Evolutionary conservation across 2,888 invertebrate genomes (phyloP), one percentile per base, ranked within the genome.

Genomic region (Sipha maydis): DNA sequence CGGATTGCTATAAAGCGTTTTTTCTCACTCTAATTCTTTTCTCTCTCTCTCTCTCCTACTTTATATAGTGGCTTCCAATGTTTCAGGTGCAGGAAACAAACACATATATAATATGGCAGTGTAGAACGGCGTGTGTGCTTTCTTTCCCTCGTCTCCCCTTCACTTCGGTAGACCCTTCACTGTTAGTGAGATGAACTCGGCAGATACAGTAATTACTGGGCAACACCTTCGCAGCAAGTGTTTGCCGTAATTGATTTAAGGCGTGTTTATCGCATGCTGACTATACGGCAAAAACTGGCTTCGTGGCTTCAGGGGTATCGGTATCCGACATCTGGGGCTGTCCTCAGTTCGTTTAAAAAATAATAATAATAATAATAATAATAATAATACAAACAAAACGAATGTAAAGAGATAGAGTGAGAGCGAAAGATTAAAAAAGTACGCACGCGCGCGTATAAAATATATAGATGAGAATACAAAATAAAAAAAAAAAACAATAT

Each of bases 181-280:
- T 17, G 86, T 56, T 69, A 56, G 56, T 31, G 82, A 88, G 88
- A 88, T 88, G 82, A 67, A 88, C 88, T 82, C 88, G n/a, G 75
- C 82, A 82, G 80, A 88, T 82, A 90, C 89, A 89, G 89, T 89
- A 89, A 89, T 89, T 89, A 90, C 89, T 89, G 83, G 84, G 78
- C 90, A 89, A 89, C 89, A 89, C 89, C 89, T 89, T 85, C 86
- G 82, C 85, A 75, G 88, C 88, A 85, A 88, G 88, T 82, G 82
- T 88, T 82, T 67, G 82, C 75, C 75, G 88, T 88, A 88, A 88
- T 88, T 88, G 88, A 88, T 88, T 88, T 88, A 88, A 88, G 82
- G 88, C 82, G 88, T 76, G 86, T 88, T 88, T 88, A 80, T 88
- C 79, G 78, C 86, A 75, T 41, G 71, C 19, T 54, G 76, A n/a